A percentile compares a stretch with the other conserved stretches of the same genome.
These are phyloP conservation scores for Diplazon laetatorius DNA, from an alignment of 2,888 invertebrate species.

Conservation along the genomic window DNA sequence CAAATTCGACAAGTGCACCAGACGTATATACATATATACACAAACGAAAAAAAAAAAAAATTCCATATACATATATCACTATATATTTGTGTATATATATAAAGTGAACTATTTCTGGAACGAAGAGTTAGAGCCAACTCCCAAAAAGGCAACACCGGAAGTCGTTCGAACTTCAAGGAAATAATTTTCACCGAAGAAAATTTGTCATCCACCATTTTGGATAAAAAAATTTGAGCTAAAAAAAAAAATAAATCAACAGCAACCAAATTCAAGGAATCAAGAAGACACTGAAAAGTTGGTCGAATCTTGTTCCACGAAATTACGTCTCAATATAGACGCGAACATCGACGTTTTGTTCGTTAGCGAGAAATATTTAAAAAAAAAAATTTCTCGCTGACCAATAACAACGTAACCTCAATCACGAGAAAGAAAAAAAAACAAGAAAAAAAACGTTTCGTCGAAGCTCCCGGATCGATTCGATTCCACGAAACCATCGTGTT, in stretches of 20 bases:
- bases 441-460: not conserved
- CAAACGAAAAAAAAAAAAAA: not conserved
- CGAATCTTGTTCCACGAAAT: not conserved
- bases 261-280: not conserved
- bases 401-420: slow-evolving; percentile 27
- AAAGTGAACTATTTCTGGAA: slow-evolving; percentile 50
- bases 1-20: slow-evolving; percentile 1
- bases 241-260: not conserved
- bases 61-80: not conserved
- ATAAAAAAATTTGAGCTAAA: no score
- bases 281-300: slow-evolving; percentile 10
- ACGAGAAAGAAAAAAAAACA: not conserved
- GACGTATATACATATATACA: not conserved
- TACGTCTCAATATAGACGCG: slow-evolving; percentile 36
- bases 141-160: slow-evolving; percentile 34
- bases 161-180: slow-evolving; percentile 10
- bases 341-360: slow-evolving; percentile 1
- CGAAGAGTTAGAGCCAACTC: slow-evolving; percentile 54
- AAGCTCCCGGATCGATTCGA: slow-evolving; percentile 11
- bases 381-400: slow-evolving; percentile 1
- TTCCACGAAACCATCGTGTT: not conserved
- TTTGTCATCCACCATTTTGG: slow-evolving; percentile 15
- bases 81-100: slow-evolving; percentile 10
- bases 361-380: not conserved
- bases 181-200: slow-evolving; percentile 1